phyloP scores from a whole-genome alignment of 2,797 vertebrate species.

The Enoplosus armatus region DNA sequence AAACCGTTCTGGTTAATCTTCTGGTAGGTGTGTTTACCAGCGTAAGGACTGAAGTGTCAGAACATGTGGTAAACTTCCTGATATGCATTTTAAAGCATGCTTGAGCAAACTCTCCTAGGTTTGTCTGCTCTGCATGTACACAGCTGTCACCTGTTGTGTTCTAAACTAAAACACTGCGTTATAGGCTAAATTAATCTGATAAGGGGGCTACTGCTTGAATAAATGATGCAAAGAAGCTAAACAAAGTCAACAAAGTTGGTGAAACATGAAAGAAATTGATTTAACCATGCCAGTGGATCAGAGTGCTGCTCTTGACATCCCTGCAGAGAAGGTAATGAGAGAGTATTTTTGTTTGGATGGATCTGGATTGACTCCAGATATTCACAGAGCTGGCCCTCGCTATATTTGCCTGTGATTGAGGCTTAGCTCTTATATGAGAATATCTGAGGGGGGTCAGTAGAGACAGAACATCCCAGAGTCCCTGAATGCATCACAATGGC shows the following conservation, averaged over 20 bases:
- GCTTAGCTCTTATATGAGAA: constrained; percentile 22
- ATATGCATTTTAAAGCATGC: constrained; percentile 37
- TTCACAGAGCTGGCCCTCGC: constrained; percentile 44
- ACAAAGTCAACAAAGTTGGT: constrained; percentile 41
- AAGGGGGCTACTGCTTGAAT: constrained; percentile 37
- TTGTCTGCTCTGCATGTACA: constrained; percentile 30
- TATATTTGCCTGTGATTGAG: constrained; percentile 45
- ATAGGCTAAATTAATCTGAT: constrained; percentile 41
- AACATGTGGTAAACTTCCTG: constrained; percentile 12
- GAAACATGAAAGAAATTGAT: constrained; percentile 66
- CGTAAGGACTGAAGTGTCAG: constrained; percentile 21
- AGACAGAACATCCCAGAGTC: constrained; percentile 23
- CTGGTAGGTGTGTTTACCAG: constrained; percentile 26
- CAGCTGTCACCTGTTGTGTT: constrained; percentile 55
- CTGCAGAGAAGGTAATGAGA: constrained; percentile 74
- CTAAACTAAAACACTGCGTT: constrained; percentile 31
- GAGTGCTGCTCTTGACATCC: constrained; percentile 62
- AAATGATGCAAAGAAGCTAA: constrained; percentile 59
- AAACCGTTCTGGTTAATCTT: constrained; percentile 41
- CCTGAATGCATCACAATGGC: constrained; percentile 32
- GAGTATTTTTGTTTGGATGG: constrained; percentile 72
- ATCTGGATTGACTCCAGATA: constrained; percentile 71
- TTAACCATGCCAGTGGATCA: constrained; percentile 67
- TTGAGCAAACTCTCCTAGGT: constrained; percentile 32
- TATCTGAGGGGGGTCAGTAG: constrained; percentile 33